These are phyloP conservation scores for Pachliopta kotzebuea DNA, from an alignment of 2,888 invertebrate genomes.

Conservation along the genomic window DNA sequence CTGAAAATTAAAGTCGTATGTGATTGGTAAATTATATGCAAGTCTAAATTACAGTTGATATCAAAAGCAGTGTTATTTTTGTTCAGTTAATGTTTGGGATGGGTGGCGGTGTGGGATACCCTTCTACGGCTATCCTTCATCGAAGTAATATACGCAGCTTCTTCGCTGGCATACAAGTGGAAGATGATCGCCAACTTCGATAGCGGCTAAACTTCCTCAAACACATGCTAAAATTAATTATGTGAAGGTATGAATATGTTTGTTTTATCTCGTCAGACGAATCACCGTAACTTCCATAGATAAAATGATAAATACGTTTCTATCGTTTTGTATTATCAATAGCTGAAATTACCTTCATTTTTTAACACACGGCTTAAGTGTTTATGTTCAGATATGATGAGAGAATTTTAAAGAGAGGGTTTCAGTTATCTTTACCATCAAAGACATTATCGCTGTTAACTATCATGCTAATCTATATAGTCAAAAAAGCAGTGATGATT, in stretches of 20 bases:
- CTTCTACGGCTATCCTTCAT: slow-evolving; percentile 27
- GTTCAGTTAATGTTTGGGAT: not conserved
- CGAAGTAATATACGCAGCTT: slow-evolving; percentile 22
- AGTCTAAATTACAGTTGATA: slow-evolving; percentile 10
- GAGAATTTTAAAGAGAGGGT: too few species aligned
- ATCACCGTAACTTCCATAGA: slow-evolving; percentile 1
- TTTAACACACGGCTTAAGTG: too few species aligned
- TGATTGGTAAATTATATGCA: not conserved
- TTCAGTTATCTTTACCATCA: too few species aligned
- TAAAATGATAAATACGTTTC: not conserved
- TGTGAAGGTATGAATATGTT: slow-evolving; percentile 2
- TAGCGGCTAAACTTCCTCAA: slow-evolving; percentile 25
- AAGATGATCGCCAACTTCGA: slow-evolving; percentile 25
- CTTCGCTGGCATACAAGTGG: slow-evolving; percentile 19
- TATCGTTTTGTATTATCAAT: too few species aligned
- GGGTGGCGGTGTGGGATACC: slow-evolving; percentile 1
- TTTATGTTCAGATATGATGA: too few species aligned
- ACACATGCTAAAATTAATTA: slow-evolving; percentile 21
- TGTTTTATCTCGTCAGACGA: slow-evolving; percentile 5
- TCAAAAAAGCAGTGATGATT: too few species aligned
- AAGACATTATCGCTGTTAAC: too few species aligned
- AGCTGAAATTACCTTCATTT: too few species aligned
- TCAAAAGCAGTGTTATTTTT: slow-evolving; percentile 11
- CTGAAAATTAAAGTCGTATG: not conserved
- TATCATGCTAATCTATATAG: too few species aligned